phyloP scores from a whole-genome alignment of 1,140 invertebrate genomes.

The Apolygus lucorum region DNA sequence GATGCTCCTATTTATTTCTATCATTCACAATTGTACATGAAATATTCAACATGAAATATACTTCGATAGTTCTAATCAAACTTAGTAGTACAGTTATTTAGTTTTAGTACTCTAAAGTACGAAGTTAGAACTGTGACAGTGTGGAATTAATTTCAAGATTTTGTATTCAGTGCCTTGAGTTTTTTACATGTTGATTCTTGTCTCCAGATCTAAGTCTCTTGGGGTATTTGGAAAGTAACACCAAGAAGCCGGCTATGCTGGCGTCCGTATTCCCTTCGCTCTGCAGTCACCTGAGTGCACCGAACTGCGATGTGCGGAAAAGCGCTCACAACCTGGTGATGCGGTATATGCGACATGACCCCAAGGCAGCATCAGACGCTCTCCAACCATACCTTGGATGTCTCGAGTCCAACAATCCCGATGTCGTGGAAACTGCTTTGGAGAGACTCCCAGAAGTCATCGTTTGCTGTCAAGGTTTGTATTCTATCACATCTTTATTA shows the following conservation, averaged over 20 bases:
- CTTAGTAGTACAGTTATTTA: no score
- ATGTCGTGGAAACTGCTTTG: slow-evolving; percentile 66
- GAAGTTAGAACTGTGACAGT: no score
- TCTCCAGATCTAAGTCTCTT: not conserved
- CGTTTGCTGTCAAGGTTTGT: slow-evolving; percentile 63
- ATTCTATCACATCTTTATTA: slow-evolving; percentile 24
- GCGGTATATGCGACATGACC: slow-evolving; percentile 56
- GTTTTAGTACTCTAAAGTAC: no score
- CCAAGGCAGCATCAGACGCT: slow-evolving; percentile 47
- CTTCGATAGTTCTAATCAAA: no score
- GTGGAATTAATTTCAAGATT: no score
- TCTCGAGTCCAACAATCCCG: slow-evolving; percentile 64
- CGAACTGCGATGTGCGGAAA: slow-evolving; percentile 16
- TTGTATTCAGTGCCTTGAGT: no score
- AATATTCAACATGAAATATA: no score
- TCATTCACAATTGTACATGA: no score
- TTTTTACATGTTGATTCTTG: no score
- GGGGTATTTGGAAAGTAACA: not conserved
- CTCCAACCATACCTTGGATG: slow-evolving; percentile 69
- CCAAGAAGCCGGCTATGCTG: not conserved
- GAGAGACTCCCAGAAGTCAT: slow-evolving; percentile 75
- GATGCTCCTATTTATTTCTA: no score
- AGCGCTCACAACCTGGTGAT: slow-evolving; percentile 54
- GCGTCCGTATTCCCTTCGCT: not conserved
- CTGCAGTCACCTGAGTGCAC: not conserved